Base-by-base conservation (phyloP, 2,888 invertebrate genomes). In the Orthosia cruda region DNA sequence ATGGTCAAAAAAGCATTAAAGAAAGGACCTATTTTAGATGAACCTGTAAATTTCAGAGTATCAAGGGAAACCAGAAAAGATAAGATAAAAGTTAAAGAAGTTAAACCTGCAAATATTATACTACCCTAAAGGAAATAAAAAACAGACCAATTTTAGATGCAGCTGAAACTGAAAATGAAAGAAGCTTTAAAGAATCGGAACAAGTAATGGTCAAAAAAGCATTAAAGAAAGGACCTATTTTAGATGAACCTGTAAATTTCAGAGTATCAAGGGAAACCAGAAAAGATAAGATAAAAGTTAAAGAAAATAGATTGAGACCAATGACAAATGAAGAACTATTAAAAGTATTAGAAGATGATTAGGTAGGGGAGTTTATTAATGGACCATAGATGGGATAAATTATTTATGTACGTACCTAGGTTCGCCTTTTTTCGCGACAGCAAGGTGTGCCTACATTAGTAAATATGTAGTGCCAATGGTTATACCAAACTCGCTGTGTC, bases 91-190 rank as follows among this genome's bases (percentile, higher is more conserved):
- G 69, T 77, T 66, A 72, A 83, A n/a, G n/a, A n/a, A n/a, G 84
- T 80, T 80, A 84, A 80, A 83, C 74, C 73, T 69, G 83, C 77
- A 79, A 81, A 81, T 83, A 83, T 79, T 80, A 81, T n/a, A n/a
- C 76, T 81, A 77, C 70, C 70, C 75, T 81, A 69, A 81, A 77
- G 75, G 80, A 84, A 78, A 82, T 81, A 80, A 84, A 82, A 84
- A 84, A 77, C 76, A 82, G 77, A 81, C 79, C 77, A 81, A 79
- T 81, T 81, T 77, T 79, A 83, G 74, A 76, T 73, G 81, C 80
- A 76, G 74, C 62, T 75, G 71, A 71, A 71, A 0, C 71, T 71
- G 63, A 71, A 71, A 71, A 71, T 70, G 50, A 62, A 45, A 70
- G 61, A 62, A 71, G 47, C 72, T 74, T 75, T 65, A 78, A 75